Evolutionary conservation across 2,888 invertebrate genomes (phyloP).

Genomic region (Eustalomyia histrio): DNA sequence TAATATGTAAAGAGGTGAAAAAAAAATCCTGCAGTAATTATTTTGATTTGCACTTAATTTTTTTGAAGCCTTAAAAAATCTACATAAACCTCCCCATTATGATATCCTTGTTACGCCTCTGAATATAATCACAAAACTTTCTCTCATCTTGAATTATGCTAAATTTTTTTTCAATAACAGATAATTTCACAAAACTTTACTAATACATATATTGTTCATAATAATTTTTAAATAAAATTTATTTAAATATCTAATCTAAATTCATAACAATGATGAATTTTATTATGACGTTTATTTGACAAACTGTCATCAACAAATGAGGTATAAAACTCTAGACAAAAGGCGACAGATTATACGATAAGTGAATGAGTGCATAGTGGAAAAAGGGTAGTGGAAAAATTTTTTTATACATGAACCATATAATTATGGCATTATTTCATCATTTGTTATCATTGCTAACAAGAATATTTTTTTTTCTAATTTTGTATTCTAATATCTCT

Average conservation of each 20-base stretch:
- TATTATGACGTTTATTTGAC: not conserved
- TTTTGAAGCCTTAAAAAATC: no score
- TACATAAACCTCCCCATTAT: no score
- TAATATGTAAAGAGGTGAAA: no score
- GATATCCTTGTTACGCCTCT: constrained; percentile 13
- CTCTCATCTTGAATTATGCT: constrained; percentile 16
- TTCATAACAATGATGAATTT: not conserved
- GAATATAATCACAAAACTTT: constrained; percentile 38
- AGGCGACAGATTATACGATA: not conserved
- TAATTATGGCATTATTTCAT: not conserved
- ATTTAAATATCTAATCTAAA: no score
- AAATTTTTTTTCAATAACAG: constrained; percentile 12
- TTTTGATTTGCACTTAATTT: no score
- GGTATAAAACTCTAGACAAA: not conserved
- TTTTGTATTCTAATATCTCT: constrained; percentile 6
- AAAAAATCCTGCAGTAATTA: no score
- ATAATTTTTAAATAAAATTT: no score
- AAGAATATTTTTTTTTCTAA: not conserved
- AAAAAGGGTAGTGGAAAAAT: not conserved
- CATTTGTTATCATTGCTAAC: not conserved
- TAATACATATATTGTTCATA: no score
- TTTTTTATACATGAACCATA: not conserved
- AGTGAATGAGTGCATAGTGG: not conserved
- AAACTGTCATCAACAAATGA: not conserved
- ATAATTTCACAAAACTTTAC: no score